phyloP scores from a whole-genome alignment of 2,113 vertebrate species.

The Tichodroma muraria region DNA sequence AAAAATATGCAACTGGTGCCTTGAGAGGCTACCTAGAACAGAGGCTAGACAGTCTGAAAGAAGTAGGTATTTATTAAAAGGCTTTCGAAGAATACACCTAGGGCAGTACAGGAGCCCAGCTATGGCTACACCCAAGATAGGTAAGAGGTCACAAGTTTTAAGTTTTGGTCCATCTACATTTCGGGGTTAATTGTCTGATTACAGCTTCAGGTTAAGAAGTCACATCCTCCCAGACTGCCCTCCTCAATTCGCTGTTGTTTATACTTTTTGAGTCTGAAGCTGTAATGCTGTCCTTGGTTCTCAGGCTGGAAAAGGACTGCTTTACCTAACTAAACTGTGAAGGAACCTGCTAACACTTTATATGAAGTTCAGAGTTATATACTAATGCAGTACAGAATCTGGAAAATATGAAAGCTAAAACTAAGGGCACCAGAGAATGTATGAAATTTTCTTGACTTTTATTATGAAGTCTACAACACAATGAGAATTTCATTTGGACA shows the following conservation, averaged over 20 bases:
- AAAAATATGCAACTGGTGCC: neutral
- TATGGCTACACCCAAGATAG: neutral
- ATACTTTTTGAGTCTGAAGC: neutral
- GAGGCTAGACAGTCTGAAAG: neutral
- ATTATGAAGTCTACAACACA: neutral
- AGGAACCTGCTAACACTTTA: neutral
- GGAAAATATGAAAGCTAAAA: neutral
- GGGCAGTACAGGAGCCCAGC: neutral
- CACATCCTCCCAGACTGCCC: neutral
- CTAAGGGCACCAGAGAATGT: neutral
- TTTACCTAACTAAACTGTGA: neutral
- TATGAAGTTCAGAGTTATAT: neutral
- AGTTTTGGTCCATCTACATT: neutral
- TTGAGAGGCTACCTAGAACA: neutral
- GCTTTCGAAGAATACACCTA: neutral
- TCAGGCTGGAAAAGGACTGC: neutral
- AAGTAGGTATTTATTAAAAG: neutral
- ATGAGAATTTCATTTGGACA: neutral
- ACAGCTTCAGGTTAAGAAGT: neutral
- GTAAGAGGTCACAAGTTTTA: accelerated
- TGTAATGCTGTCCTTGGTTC: neutral
- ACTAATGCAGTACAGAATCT: neutral
- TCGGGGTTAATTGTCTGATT: neutral
- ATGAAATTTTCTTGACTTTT: neutral
- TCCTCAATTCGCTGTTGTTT: neutral